A percentile compares a stretch with the other conserved stretches of the same genome.
These are phyloP conservation scores for Steinernema khuongi DNA, from an alignment of 1,140 invertebrate species.

Conservation along the genomic window DNA sequence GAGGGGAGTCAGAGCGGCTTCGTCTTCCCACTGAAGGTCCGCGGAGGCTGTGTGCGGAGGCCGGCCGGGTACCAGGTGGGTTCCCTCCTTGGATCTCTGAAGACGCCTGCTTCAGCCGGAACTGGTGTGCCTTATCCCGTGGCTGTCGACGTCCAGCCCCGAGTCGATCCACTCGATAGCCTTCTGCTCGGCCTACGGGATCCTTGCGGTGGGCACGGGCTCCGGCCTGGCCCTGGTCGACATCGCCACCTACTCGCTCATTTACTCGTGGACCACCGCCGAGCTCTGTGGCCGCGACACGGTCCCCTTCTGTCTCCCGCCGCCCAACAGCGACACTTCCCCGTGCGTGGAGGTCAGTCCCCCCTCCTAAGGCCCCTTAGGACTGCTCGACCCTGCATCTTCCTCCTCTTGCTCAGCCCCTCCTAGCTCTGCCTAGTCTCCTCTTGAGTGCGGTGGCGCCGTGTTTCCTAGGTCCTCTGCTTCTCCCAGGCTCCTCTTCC, in stretches of 20 bases:
- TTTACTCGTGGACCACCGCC: constrained; percentile 52
- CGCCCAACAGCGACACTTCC: constrained; percentile 40
- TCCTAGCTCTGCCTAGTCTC: constrained; percentile 15
- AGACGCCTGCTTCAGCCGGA: constrained; percentile 75
- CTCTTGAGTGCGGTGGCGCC: constrained; percentile 24
- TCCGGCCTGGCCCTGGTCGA: constrained; percentile 51
- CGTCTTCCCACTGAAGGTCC: constrained; percentile 68
- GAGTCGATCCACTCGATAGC: constrained; percentile 79
- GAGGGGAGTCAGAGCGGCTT: constrained; percentile 44
- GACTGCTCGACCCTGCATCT: background rate
- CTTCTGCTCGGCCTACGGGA: constrained; percentile 87
- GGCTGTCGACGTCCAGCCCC: constrained; percentile 72
- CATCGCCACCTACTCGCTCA: constrained; percentile 45
- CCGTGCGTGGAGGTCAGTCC: constrained; percentile 29
- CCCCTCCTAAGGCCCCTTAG: background rate
- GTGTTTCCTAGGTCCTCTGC: background rate
- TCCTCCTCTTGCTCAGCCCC: constrained; percentile 8
- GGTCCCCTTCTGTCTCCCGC: constrained; percentile 36
- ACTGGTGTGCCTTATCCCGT: constrained; percentile 81
- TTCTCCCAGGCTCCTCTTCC: background rate
- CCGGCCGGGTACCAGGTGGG: constrained; percentile 67
- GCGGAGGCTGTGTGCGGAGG: constrained; percentile 72
- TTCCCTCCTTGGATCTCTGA: background rate
- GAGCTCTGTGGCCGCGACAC: constrained; percentile 46
- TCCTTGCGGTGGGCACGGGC: constrained; percentile 61